Evolutionary conservation across 2,797 vertebrate species (phyloP), one percentile per base, ranked within the genome.

Genomic region (Hemitrygon akajei): DNA sequence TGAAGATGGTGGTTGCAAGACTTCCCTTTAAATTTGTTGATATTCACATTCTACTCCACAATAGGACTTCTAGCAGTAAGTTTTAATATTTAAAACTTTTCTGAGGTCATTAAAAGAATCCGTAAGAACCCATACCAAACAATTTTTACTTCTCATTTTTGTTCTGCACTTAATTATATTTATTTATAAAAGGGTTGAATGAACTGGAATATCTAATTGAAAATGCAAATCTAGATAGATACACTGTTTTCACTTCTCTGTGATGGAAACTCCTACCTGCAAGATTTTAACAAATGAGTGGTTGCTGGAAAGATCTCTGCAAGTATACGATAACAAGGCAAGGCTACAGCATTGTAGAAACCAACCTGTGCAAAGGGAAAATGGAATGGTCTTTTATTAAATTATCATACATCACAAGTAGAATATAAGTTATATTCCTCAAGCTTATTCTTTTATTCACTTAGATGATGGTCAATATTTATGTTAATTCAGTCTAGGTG

Each of bases 311-410:
- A 98, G 94, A 99, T 98, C 95, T 98, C 97, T 16, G 97, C 94
- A 82, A 99, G 97, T 0, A 98, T 99, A 0, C 97, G 98, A 87
- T 99, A 99, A 96, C 99, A 99, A 30, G 99, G 99, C 94, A 99
- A 95, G 25, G 99, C 99, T 94, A 99, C 99, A 58, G 98, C 98
- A 94, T 98, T 99, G 96, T 99, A 99, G 97, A 99, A 99, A 7
- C 98, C 98, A 94, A 99, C 98, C 99, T 99, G 94, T 18, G 77
- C 60, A 94, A 95, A 93, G 94, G 94, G 1, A 93, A 82, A 94
- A 93, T 20, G 16, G 30, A 66, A 18, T 22, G 16, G 25, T 14
- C 12, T 82, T 75, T 75, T 34, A 82, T 84, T 18, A 69, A 93
- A 93, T 7, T 30, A n/a, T 16, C 58, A 27, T 79, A 69, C 69